Conservation (phyloP, 2,797 vertebrate species). For the Pogonophryne albipinna region DNA sequence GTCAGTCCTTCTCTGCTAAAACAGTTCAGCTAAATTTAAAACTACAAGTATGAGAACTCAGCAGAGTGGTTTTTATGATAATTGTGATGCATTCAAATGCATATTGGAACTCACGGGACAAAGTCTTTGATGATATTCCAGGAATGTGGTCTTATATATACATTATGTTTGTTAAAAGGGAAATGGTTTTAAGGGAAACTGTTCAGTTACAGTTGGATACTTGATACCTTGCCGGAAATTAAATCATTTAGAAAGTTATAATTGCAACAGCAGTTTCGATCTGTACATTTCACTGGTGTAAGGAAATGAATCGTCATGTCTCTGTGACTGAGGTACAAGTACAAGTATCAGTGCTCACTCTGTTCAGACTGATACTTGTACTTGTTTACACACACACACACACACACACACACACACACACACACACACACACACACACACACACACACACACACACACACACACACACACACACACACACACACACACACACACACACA, state of each 20-base stretch:
- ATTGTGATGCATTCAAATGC: constrained; percentile 2
- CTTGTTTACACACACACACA: too few relatives aligned
- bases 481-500: too few relatives aligned
- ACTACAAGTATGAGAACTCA: not conserved
- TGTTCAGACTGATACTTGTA: not conserved
- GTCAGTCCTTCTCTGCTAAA: not conserved
- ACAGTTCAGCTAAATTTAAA: not conserved
- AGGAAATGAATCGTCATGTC: too few relatives aligned
- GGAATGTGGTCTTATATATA: constrained; percentile 13
- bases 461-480: too few relatives aligned
- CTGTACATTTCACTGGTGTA: too few relatives aligned
- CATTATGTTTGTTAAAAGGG: not conserved
- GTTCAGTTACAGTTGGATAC: not conserved
- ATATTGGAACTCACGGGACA: not conserved
- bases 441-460: too few relatives aligned
- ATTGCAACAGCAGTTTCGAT: too few relatives aligned
- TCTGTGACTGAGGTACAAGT: too few relatives aligned
- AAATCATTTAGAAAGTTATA: too few relatives aligned
- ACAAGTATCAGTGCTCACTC: not conserved
- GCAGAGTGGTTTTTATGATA: constrained; percentile 21
- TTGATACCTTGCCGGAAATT: too few relatives aligned
- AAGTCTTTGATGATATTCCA: constrained; percentile 21
- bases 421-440: too few relatives aligned
- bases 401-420: too few relatives aligned
- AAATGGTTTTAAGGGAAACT: not conserved